Evolutionary conservation across 2,797 vertebrate species (phyloP).

Genomic region (Buceros bicornis): DNA sequence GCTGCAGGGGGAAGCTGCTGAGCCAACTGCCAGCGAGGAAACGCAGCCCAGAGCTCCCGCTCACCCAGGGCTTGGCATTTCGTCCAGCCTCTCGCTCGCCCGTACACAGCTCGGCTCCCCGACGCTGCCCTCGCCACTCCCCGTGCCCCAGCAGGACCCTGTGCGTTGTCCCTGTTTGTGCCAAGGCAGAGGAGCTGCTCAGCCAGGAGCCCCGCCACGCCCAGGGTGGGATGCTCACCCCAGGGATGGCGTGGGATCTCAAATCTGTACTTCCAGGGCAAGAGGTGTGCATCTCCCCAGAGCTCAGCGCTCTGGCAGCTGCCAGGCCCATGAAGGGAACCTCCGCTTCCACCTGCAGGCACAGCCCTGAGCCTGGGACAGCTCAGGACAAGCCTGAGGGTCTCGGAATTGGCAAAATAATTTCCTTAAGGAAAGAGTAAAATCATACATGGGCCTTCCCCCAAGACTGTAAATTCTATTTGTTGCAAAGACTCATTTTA

Average conservation of each 20-base stretch:
- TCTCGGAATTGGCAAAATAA: background rate
- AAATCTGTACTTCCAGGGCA: background rate
- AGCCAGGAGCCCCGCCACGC: accelerated
- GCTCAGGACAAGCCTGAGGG: background rate
- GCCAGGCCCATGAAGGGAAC: background rate
- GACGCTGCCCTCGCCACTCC: background rate
- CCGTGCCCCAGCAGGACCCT: too few species aligned
- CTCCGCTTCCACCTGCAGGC: too few species aligned
- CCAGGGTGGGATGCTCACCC: accelerated
- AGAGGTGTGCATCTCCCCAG: background rate
- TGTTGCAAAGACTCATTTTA: background rate
- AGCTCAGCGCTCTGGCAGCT: background rate
- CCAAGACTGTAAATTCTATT: background rate
- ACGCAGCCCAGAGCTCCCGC: accelerated
- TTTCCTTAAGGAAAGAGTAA: background rate
- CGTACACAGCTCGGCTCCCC: accelerated
- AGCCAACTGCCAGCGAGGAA: background rate
- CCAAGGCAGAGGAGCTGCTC: background rate
- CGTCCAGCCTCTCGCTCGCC: background rate
- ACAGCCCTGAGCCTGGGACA: background rate
- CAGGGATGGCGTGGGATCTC: background rate
- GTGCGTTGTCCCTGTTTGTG: too few species aligned
- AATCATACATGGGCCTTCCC: background rate
- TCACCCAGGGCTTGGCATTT: background rate
- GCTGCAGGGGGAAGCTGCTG: background rate